These are phyloP conservation scores for Oryzias woworae DNA, from an alignment of 2,113 vertebrate species.

Conservation along the genomic window DNA sequence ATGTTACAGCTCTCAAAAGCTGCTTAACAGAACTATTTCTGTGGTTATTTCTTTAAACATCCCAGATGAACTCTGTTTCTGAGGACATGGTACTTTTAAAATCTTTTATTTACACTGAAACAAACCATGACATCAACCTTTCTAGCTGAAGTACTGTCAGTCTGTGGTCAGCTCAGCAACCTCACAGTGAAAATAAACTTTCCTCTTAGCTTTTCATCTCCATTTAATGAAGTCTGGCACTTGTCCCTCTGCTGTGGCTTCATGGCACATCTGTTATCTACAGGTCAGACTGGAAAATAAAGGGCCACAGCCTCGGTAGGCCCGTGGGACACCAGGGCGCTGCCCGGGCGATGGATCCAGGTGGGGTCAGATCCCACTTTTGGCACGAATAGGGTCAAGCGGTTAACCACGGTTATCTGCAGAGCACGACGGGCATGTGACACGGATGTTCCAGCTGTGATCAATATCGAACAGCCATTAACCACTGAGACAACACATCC, in stretches of 20 bases:
- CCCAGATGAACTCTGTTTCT: constrained; percentile 43
- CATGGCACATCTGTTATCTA: constrained; percentile 41
- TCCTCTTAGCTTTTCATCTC: constrained; percentile 57
- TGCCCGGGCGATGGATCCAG: constrained; percentile 17
- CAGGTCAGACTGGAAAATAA: constrained; percentile 23
- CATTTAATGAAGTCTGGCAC: constrained; percentile 62
- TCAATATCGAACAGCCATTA: constrained; percentile 72
- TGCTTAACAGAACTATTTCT: not conserved
- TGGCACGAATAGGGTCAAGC: constrained; percentile 67
- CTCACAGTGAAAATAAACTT: constrained; percentile 59
- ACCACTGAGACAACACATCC: constrained; percentile 54
- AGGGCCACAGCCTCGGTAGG: constrained; percentile 18
- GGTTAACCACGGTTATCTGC: constrained; percentile 71
- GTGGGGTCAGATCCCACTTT: constrained; percentile 37
- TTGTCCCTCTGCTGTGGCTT: constrained; percentile 45
- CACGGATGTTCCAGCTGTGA: constrained; percentile 56
- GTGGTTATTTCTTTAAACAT: constrained; percentile 14
- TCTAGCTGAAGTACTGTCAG: constrained; percentile 37
- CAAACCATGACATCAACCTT: constrained; percentile 71
- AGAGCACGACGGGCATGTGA: constrained; percentile 59
- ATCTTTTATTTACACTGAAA: constrained; percentile 70
- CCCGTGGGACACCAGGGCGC: constrained; percentile 20
- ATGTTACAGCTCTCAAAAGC: constrained; percentile 12
- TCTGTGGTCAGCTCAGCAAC: constrained; percentile 47
- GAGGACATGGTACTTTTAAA: constrained; percentile 49